Conservation (phyloP, 2,888 invertebrate species). For the Dicranocentrus wangi region DNA sequence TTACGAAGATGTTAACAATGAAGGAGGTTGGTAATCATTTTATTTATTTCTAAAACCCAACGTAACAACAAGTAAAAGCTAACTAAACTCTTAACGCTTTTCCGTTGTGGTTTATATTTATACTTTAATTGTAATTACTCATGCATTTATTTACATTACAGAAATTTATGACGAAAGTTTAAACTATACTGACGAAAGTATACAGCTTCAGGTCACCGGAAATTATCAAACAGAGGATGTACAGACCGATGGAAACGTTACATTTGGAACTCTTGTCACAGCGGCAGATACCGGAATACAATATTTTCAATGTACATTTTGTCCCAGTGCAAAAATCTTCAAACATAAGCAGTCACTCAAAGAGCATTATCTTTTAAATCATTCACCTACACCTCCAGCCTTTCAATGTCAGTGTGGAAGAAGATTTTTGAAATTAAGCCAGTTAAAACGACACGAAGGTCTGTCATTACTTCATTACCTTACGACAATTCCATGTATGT, state of each 20-base stretch:
- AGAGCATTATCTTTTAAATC: constrained; percentile 52
- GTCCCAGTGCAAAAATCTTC: constrained; percentile 52
- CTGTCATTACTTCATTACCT: no score
- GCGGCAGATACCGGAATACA: constrained; percentile 43
- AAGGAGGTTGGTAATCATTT: no score
- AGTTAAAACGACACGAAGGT: constrained; percentile 52
- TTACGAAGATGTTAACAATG: no score
- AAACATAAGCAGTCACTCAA: constrained; percentile 52
- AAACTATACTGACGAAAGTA: no score
- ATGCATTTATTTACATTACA: no score
- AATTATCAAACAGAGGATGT: constrained; percentile 41
- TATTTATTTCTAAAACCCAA: no score
- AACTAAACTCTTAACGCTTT: no score
- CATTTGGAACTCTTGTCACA: constrained; percentile 56
- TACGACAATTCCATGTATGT: no score
- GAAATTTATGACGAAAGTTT: no score
- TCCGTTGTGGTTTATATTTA: no score
- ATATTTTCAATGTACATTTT: constrained; percentile 56
- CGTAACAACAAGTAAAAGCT: no score
- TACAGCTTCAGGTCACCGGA: constrained; percentile 24
- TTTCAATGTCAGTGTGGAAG: constrained; percentile 53
- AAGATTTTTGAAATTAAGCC: constrained; percentile 47
- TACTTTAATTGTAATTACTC: no score
- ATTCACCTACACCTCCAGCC: constrained; percentile 47
- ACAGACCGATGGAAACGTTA: constrained; percentile 56